Evolutionary conservation across 1,140 invertebrate genomes (phyloP), one percentile per base, ranked within the genome.

Genomic region (Diachasma alloeum): DNA sequence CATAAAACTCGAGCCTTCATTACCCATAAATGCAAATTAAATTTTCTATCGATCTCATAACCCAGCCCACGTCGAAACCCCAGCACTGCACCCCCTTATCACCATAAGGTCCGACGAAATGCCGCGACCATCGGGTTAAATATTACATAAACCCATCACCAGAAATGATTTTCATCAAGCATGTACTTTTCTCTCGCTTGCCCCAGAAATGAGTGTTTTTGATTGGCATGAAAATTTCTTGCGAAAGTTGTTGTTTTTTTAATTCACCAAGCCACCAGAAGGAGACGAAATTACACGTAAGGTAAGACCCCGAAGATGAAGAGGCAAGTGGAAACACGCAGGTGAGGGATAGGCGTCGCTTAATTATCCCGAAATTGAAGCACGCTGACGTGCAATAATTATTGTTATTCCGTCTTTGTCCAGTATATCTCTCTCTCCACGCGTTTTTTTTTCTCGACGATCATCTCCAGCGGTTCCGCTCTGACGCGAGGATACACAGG

Each of bases 361-460:
- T 87, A 87, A 87, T 87, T 85, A 85, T 85, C 78, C 72, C 73
- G 76, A 84, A 87, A 87, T 85, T 82, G 82, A 85, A 81, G 81
- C 67, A 84, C 80, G 82, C 84, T 86, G 86, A 87, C 85, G 84
- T 86, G 84, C 85, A 87, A 85, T 86, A 85, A 87, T 85, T 83
- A 83, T 86, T 83, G 74, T 79, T 80, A 79, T 80, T 69, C 70
- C 46, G 39, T 76, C 74, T 76, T 77, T 69, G 74, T 78, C 67
- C 39, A 22, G 53, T 44, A n/a, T 22, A 15, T 37, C 26, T 73
- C 36, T 74, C 37, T 68, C 79, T 66, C 39, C 26, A 59, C 17
- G 22, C 42, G 59, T 72, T 78, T 66, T 37, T 70, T 44, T 31
- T 24, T 39, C 53, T 70, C 31, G 26, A 68, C 72, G 59, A 69